Percentiles rank a stretch among this genome's conserved stretches.
phyloP scores from a whole-genome alignment of 2,888 invertebrate genomes.

The Andrena bucephala region DNA sequence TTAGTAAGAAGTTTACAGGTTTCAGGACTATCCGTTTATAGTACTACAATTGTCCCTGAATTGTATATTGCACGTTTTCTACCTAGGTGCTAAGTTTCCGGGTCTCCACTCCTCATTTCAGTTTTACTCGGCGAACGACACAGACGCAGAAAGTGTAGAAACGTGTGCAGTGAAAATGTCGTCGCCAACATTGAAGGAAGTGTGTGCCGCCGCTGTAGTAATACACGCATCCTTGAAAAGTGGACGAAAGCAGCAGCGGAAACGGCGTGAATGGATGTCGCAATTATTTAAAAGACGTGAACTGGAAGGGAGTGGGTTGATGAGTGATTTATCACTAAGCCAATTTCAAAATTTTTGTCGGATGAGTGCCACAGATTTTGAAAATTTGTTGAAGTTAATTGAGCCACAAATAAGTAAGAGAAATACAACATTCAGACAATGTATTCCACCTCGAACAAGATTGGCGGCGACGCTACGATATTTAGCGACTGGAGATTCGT shows the following conservation, averaged over 20 bases:
- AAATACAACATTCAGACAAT: neutral
- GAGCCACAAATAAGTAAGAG: neutral
- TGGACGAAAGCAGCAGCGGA: neutral
- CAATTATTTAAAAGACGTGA: neutral
- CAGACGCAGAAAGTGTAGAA: too few relatives aligned
- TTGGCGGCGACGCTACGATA: neutral
- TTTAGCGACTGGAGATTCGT: slow-evolving; percentile 7
- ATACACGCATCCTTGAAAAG: too few relatives aligned
- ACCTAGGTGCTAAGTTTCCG: too few relatives aligned
- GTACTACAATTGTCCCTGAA: too few relatives aligned
- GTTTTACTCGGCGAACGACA: too few relatives aligned
- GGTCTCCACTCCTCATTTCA: too few relatives aligned
- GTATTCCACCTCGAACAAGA: neutral
- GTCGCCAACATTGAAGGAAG: too few relatives aligned
- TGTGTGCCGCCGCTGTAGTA: too few relatives aligned
- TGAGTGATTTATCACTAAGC: neutral
- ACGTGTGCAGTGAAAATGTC: too few relatives aligned
- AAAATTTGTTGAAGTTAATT: neutral
- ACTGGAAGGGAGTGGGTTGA: neutral
- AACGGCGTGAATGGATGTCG: neutral
- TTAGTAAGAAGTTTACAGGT: too few relatives aligned
- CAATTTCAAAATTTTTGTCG: neutral
- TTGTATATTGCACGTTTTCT: too few relatives aligned
- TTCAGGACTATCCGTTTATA: too few relatives aligned
- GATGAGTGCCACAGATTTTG: neutral